phyloP scores from a whole-genome alignment of 2,113 vertebrate genomes.

The Myrmecophaga tridactyla region DNA sequence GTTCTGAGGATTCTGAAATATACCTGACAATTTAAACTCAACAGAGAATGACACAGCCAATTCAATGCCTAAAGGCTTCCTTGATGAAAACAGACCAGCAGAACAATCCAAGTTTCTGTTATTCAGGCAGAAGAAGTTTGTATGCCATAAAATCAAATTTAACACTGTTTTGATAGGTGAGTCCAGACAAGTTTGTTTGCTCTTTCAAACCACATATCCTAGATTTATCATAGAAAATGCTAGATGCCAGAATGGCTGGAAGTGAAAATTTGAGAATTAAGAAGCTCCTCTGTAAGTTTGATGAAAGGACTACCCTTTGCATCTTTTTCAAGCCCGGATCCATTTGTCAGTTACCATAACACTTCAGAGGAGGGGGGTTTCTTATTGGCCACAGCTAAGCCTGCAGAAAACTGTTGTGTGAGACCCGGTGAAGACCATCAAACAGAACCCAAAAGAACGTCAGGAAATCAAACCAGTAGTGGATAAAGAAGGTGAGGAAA shows the following conservation, averaged over 20 bases:
- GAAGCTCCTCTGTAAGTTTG: not conserved
- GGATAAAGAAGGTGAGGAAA: not conserved
- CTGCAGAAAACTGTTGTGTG: not conserved
- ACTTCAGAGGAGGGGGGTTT: not conserved
- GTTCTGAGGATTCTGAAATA: not conserved
- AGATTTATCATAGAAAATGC: not conserved
- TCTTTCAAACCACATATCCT: not conserved
- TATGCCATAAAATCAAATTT: not conserved
- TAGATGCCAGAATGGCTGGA: not conserved
- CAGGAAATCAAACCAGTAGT: not conserved
- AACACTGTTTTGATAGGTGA: not conserved
- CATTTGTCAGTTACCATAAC: not conserved
- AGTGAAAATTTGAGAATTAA: not conserved
- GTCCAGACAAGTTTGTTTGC: not conserved
- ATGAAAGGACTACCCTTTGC: not conserved
- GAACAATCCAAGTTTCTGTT: not conserved
- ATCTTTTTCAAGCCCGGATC: not conserved
- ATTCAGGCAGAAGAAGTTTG: not conserved
- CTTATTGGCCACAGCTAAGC: not conserved
- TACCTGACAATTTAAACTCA: not conserved
- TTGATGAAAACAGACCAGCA: not conserved
- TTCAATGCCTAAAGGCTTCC: not conserved
- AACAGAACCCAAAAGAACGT: not conserved
- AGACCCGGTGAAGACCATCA: not conserved
- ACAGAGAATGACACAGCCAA: not conserved